These are phyloP conservation scores for Dryoscopus gambensis DNA, from an alignment of 2,113 vertebrate species.

Conservation along the genomic window DNA sequence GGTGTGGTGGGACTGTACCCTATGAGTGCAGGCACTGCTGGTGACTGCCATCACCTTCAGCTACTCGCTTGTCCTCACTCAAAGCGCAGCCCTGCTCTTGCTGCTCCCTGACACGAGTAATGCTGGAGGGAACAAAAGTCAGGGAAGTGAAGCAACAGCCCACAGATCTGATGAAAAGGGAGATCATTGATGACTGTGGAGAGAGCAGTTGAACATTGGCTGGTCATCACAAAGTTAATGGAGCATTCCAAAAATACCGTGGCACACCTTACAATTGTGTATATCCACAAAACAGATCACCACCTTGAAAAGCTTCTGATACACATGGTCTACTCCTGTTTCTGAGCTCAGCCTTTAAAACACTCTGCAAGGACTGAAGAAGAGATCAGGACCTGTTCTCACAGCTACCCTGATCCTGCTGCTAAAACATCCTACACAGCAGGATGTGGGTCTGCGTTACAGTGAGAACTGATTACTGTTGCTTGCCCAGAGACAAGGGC, in stretches of 20 bases:
- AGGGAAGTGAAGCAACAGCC: background rate
- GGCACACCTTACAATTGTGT: background rate
- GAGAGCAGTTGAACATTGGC: background rate
- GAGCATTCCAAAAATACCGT: background rate
- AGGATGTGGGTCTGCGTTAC: background rate
- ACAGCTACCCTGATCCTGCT: background rate
- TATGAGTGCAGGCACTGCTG: background rate
- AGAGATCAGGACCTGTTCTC: background rate
- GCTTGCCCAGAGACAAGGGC: background rate
- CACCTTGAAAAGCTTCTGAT: background rate
- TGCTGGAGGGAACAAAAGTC: background rate
- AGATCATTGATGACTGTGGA: fast-evolving
- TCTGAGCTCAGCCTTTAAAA: background rate
- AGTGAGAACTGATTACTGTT: background rate
- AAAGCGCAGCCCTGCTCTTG: background rate
- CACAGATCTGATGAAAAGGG: background rate
- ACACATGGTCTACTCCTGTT: background rate
- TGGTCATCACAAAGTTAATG: background rate
- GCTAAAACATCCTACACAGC: background rate
- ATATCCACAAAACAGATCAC: background rate
- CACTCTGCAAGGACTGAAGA: background rate
- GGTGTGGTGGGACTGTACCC: background rate
- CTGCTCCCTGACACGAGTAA: background rate
- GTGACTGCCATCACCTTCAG: background rate
- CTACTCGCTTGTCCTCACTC: background rate